Evolutionary conservation across 2,113 vertebrate genomes (phyloP), one percentile per base, ranked within the genome.

Genomic region (Apeltes quadracus): DNA sequence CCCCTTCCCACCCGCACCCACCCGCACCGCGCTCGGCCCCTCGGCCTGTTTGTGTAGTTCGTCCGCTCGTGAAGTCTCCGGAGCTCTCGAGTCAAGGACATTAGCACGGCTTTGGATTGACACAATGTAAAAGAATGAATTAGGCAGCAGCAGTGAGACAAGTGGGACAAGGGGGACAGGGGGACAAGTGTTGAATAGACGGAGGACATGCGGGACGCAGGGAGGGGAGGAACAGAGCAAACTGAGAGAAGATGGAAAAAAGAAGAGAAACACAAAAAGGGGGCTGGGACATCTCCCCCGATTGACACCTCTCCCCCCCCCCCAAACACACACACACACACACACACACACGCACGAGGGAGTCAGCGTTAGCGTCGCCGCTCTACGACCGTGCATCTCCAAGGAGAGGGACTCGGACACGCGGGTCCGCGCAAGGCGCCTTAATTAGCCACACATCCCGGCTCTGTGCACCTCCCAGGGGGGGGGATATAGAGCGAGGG

Each of bases 401-500:
- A 13, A 79, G 88, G 86, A 91, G 68, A 56, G 78, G 62, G 83
- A 82, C 83, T 89, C 18, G 67, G 88, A 88, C 89, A 86, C n/a
- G 22, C 20, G 5, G 82, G 86, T 86, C 87, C 29, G 0, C 74
- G 36, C 73, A 83, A 83, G 88, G 89, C 75, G 81, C 85, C 90
- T 88, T 92, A 92, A 92, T 93, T 91, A 91, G 84, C 83, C 82
- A 79, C 85, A 87, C 77, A 85, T 88, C 85, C 88, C 10, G 55
- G n/a, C 69, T 69, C 69, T 69, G 75, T 55, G 46, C 74, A 36
- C 64, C 53, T 86, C 90, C 80, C 87, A 3, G 15, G 65, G 78
- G 84, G 73, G 72, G 84, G 84, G 87, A 75, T 83, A 84, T 22
- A 48, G 78, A 70, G 85, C 76, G 83, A 78, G 87, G 32, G 66